Evolutionary conservation across 1,140 invertebrate species (phyloP).

Genomic region (Melanaphis sacchari): DNA sequence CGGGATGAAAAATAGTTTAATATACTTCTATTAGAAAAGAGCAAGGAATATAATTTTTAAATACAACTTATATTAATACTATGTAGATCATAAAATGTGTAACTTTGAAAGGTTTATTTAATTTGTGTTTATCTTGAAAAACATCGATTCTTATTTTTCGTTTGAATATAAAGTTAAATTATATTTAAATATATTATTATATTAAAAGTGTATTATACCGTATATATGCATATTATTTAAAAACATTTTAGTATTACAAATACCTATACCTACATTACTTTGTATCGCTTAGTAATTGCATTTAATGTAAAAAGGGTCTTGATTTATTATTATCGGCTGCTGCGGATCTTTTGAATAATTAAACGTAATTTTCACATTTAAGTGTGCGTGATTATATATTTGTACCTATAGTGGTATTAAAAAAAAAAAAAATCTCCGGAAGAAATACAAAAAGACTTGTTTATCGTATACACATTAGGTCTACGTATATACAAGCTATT

Average conservation of each 20-base stretch:
- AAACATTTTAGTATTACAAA: neutral
- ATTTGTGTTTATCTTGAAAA: neutral
- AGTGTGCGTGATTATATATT: neutral
- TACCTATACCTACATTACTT: neutral
- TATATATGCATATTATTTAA: neutral
- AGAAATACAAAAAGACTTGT: neutral
- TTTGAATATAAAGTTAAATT: neutral
- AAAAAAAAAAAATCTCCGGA: neutral
- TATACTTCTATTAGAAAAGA: neutral
- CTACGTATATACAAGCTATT: neutral
- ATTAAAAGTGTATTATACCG: neutral
- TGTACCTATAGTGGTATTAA: neutral
- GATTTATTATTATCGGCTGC: neutral
- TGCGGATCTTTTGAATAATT: neutral
- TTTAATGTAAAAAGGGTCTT: neutral
- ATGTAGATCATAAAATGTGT: neutral
- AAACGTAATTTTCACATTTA: neutral
- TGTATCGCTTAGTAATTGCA: neutral
- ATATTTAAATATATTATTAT: neutral
- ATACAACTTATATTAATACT: neutral
- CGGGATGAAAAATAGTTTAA: neutral
- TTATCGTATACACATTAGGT: neutral
- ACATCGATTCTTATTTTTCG: neutral
- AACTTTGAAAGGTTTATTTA: neutral
- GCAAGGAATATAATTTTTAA: neutral